A percentile compares a stretch with the other conserved stretches of the same genome.
phyloP scores from a whole-genome alignment of 2,888 invertebrate species.

The Cremastinae sp. region DNA sequence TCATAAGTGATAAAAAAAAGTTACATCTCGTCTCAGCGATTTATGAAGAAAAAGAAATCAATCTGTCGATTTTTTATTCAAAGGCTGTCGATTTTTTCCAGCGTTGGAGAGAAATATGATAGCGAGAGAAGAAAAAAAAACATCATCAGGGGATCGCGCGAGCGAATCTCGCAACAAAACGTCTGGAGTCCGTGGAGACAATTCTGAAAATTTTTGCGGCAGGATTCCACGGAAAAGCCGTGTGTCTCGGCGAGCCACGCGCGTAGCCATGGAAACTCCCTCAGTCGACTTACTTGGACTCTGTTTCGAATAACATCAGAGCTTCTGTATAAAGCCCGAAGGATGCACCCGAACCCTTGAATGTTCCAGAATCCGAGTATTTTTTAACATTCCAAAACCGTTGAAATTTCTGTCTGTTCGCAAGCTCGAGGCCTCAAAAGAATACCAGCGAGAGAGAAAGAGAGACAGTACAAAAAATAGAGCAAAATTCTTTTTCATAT shows the following conservation, averaged over 20 bases:
- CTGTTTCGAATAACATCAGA: conserved; percentile 52
- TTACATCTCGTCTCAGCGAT: no score
- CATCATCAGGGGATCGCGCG: neutral
- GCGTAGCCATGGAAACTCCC: conserved; percentile 58
- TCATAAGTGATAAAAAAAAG: no score
- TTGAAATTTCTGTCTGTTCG: no score
- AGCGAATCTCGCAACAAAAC: neutral
- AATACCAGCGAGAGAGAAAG: no score
- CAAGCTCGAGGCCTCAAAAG: no score
- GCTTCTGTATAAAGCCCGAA: conserved; percentile 13
- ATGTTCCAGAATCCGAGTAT: conserved; percentile 23
- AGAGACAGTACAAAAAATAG: no score
- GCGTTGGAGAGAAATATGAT: neutral
- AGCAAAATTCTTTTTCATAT: no score
- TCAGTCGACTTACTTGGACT: conserved; percentile 28
- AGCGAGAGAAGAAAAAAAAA: neutral
- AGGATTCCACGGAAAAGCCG: conserved; percentile 20
- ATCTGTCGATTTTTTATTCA: neutral
- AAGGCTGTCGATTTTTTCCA: neutral
- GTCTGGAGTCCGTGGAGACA: conserved; percentile 12
- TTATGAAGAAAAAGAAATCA: no score
- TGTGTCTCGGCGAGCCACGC: conserved; percentile 29
- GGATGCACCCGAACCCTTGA: conserved; percentile 32
- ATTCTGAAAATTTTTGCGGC: conserved; percentile 21
- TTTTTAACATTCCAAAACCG: conserved; percentile 1